A percentile compares a stretch with the other conserved stretches of the same genome.
phyloP scores from a whole-genome alignment of 2,888 invertebrate species.

The Cordilura impudica region DNA sequence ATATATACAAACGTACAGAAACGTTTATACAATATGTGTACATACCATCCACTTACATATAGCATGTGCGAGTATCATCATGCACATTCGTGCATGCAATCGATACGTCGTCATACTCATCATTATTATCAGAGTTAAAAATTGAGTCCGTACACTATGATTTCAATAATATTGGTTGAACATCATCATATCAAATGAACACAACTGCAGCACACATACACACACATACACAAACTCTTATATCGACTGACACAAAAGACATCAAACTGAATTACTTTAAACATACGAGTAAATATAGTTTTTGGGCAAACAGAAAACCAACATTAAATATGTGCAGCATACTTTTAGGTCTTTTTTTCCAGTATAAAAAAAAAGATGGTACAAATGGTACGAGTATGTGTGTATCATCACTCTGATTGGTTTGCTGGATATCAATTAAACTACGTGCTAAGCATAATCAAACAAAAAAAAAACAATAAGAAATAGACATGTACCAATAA shows the following conservation, averaged over 20 bases:
- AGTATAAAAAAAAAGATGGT: neutral
- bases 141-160: constrained; percentile 57
- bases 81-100: constrained; percentile 76
- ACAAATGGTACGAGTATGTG: constrained; percentile 15
- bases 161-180: constrained; percentile 59
- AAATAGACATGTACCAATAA: neutral
- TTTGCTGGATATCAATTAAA: constrained; percentile 73
- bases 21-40: neutral
- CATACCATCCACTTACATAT: constrained; percentile 18
- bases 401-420: constrained; percentile 51
- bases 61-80: constrained; percentile 55
- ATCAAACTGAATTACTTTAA: constrained; percentile 54
- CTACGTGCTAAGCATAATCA: constrained; percentile 72
- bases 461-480: neutral
- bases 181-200: constrained; percentile 59
- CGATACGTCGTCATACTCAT: constrained; percentile 74
- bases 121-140: constrained; percentile 59
- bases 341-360: constrained; percentile 47
- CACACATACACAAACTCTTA: constrained; percentile 1
- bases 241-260: constrained; percentile 19
- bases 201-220: constrained; percentile 3
- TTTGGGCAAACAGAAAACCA: constrained; percentile 7
- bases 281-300: neutral
- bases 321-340: constrained; percentile 49
- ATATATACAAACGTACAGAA: constrained; percentile 64